These are phyloP conservation scores for Calliphora vicina DNA, from an alignment of 1,140 invertebrate genomes.

Conservation along the genomic window DNA sequence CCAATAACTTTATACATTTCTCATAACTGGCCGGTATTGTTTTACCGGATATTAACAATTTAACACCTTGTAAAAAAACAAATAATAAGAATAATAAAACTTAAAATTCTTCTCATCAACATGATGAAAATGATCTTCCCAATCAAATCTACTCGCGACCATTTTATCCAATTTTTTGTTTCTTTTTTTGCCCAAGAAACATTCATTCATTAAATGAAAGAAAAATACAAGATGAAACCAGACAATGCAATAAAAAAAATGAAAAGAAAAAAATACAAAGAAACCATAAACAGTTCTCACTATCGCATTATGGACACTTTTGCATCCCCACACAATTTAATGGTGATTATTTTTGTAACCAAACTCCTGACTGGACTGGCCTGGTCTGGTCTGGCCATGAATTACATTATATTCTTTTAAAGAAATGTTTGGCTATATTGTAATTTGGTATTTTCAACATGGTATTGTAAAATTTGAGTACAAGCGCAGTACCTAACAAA, in stretches of 20 bases:
- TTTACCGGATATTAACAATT: conserved; percentile 32
- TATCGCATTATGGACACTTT: not conserved
- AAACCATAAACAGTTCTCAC: not conserved
- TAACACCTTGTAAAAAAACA: not conserved
- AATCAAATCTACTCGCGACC: not conserved
- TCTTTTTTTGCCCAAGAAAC: no score
- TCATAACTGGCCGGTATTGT: not conserved
- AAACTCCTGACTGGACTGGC: not conserved
- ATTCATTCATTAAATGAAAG: no score
- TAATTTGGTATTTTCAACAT: no score
- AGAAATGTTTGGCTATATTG: not conserved
- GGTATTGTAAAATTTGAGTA: not conserved
- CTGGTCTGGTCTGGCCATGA: not conserved
- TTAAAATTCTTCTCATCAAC: not conserved
- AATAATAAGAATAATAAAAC: not conserved
- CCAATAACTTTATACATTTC: no score
- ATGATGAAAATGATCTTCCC: not conserved
- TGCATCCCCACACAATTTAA: not conserved
- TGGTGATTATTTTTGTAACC: not conserved
- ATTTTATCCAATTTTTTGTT: no score
- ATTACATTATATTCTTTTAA: not conserved
- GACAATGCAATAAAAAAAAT: not conserved
- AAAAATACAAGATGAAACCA: no score
- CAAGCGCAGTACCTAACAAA: no score
- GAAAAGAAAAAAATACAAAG: not conserved